These are phyloP conservation scores for Popillia japonica DNA, from an alignment of 1,140 invertebrate genomes.

Conservation along the genomic window DNA sequence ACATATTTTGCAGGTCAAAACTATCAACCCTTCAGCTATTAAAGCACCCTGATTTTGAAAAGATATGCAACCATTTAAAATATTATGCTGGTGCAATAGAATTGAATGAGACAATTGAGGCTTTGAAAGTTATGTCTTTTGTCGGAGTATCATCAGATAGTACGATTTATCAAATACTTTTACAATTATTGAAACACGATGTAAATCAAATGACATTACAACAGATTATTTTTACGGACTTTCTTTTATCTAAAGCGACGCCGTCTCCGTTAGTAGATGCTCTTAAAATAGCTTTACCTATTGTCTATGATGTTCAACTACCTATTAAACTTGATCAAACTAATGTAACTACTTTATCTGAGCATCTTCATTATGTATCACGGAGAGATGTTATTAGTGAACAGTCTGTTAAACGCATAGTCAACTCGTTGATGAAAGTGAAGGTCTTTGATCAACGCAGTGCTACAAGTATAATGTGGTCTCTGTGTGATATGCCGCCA, in stretches of 20 bases:
- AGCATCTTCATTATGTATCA: slow-evolving; percentile 64
- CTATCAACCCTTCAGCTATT: slow-evolving; percentile 52
- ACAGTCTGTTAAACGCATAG: slow-evolving; percentile 62
- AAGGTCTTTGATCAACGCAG: slow-evolving; percentile 60
- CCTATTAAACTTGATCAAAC: slow-evolving; percentile 64
- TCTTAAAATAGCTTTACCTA: slow-evolving; percentile 67
- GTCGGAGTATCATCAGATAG: slow-evolving; percentile 65
- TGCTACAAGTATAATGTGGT: slow-evolving; percentile 64
- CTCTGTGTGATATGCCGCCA: slow-evolving; percentile 60
- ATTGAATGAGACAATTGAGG: slow-evolving; percentile 64
- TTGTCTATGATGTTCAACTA: slow-evolving; percentile 69
- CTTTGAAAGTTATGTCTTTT: slow-evolving; percentile 66
- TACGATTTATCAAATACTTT: slow-evolving; percentile 66
- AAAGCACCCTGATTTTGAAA: slow-evolving; percentile 59
- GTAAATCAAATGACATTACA: slow-evolving; percentile 68
- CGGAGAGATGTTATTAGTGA: slow-evolving; percentile 61
- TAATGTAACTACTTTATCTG: slow-evolving; percentile 62
- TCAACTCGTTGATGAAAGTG: slow-evolving; percentile 61
- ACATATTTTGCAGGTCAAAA: slow-evolving; percentile 53
- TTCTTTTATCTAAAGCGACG: slow-evolving; percentile 62
- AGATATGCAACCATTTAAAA: slow-evolving; percentile 64
- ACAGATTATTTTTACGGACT: slow-evolving; percentile 69
- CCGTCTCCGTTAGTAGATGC: slow-evolving; percentile 67
- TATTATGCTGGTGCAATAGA: slow-evolving; percentile 64
- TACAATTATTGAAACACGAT: slow-evolving; percentile 68